These are phyloP conservation scores for Falco cherrug DNA, from an alignment of 2,797 vertebrate genomes.

Conservation along the genomic window DNA sequence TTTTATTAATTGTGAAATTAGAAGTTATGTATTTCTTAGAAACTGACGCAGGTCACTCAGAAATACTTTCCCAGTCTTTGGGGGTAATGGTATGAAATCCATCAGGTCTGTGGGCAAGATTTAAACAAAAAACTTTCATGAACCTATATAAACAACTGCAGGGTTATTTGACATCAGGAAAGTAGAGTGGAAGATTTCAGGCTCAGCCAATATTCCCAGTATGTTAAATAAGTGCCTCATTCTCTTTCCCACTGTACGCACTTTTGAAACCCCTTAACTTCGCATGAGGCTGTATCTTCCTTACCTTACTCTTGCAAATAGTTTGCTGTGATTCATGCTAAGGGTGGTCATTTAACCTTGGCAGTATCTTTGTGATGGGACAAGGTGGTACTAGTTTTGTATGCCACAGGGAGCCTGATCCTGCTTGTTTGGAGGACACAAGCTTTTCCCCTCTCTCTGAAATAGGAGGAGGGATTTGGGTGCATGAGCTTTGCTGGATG, in stretches of 20 bases:
- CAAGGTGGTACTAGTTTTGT: neutral
- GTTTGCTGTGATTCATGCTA: neutral
- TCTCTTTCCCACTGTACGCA: neutral
- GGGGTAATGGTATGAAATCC: neutral
- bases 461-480: neutral
- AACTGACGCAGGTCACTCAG: neutral
- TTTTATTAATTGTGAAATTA: neutral
- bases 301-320: neutral
- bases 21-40: neutral
- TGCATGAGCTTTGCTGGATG: slow-evolving; percentile 1
- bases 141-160: neutral
- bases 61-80: neutral
- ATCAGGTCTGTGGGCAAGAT: neutral
- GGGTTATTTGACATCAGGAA: neutral
- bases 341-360: neutral
- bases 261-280: neutral
- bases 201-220: neutral
- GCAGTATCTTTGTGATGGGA: neutral
- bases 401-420: neutral
- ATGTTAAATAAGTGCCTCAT: neutral
- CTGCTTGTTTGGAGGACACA: neutral
- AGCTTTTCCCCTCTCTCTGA: neutral
- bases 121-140: slow-evolving; percentile 20
- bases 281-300: neutral
- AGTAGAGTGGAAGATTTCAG: slow-evolving; percentile 23